Evolutionary conservation across 2,113 vertebrate genomes (phyloP), one percentile per base, ranked within the genome.

Genomic region (Alethe diademata): DNA sequence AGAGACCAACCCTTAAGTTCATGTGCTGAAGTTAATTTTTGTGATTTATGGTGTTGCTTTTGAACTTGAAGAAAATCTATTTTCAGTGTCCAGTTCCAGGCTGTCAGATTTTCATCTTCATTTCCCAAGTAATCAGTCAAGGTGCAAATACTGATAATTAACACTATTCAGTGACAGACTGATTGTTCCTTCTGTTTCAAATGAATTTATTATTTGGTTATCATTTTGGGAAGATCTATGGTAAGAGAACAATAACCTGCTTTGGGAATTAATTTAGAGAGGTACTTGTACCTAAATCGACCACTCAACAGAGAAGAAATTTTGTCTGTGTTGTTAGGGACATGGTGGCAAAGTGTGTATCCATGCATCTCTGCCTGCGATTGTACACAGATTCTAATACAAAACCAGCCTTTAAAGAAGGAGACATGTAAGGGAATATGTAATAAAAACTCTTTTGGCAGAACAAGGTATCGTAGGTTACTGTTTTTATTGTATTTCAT

Each of bases 41-140:
- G 67, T 96, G 83, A 97, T 96, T 97, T 97, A 80, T 85, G 42
- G 33, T 78, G 75, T 90, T 95, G 76, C 82, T 96, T 96, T 97
- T 94, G 69, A 95, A 96, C 82, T 95, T 92, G n/a, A 96, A 75
- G 78, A 78, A 95, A 98, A 85, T 86, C 76, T 86, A 4, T 93
- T 96, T 97, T 97, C 93, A 81, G 45, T 97, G 96, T 97, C 80
- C 10, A 29, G n/a, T 96, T 95, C 66, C 38, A 78, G 86, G 85
- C 85, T 92, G 69, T 96, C 69, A 93, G 61, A 88, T 84, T 96
- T 96, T 96, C 75, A 86, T 60, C 92, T 94, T 80, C 56, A 33
- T 96, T 95, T 97, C 79, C 76, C n/a, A 90, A 86, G 81, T 90
- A 96, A 96, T 97, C 92, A 92, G 73, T 95, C 96, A 93, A 92